Conservation (phyloP, 1,140 invertebrate species). For the Atta colombica region DNA sequence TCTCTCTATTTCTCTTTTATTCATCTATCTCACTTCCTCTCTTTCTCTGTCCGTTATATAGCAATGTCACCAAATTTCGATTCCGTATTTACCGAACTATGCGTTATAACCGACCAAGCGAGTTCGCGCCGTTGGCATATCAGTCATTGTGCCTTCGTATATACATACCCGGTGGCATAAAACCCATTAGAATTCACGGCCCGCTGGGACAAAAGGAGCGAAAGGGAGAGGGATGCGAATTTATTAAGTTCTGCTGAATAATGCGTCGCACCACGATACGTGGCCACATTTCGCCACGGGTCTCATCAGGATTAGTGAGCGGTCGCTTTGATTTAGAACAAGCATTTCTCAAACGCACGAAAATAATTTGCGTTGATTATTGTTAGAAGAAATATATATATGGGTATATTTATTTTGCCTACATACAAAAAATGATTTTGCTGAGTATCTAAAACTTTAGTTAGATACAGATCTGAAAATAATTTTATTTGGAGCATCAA, state of each 20-base stretch:
- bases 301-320: slow-evolving; percentile 29
- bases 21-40: slow-evolving; percentile 3
- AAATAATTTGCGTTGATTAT: neutral
- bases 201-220: slow-evolving; percentile 7
- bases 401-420: neutral
- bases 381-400: neutral
- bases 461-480: too few species aligned
- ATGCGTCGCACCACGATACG: slow-evolving; percentile 37
- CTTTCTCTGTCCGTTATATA: slow-evolving; percentile 29
- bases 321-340: slow-evolving; percentile 9
- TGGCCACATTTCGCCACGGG: neutral
- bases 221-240: slow-evolving; percentile 4
- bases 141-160: slow-evolving; percentile 21
- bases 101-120: slow-evolving; percentile 61
- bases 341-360: slow-evolving; percentile 1
- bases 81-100: slow-evolving; percentile 67
- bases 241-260: slow-evolving; percentile 57
- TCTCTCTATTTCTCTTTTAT: neutral
- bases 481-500: too few species aligned
- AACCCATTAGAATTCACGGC: slow-evolving; percentile 49
- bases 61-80: slow-evolving; percentile 63
- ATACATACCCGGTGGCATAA: slow-evolving; percentile 37
- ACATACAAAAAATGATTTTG: too few species aligned
- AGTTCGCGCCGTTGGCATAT: slow-evolving; percentile 38
- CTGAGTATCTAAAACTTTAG: too few species aligned